Percentiles rank a stretch among this genome's conserved stretches.
phyloP scores from a whole-genome alignment of 2,113 vertebrate genomes.

The Piaya cayana region DNA sequence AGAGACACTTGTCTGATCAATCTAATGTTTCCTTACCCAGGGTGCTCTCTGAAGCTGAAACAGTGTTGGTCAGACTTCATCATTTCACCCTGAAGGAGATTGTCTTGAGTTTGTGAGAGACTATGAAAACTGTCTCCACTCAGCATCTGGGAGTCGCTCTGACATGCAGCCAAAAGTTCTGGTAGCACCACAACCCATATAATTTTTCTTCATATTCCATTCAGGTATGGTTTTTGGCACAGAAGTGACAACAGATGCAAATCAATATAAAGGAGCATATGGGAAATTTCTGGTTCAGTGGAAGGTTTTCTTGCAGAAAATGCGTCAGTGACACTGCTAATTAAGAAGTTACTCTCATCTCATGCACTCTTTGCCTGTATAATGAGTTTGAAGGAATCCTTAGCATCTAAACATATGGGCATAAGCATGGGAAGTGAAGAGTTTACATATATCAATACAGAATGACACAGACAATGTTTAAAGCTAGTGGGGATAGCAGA shows the following conservation, averaged over 20 bases:
- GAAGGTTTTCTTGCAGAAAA: conserved; percentile 23
- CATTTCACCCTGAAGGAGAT: not conserved
- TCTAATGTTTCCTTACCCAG: not conserved
- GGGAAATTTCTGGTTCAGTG: conserved; percentile 26
- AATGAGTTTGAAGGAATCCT: not conserved
- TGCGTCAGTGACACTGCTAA: conserved; percentile 35
- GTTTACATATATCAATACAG: not conserved
- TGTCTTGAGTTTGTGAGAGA: not conserved
- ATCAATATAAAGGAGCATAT: conserved; percentile 38
- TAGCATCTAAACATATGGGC: not conserved
- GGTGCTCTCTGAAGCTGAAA: not conserved
- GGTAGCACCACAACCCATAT: not conserved
- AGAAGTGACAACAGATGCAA: conserved; percentile 45
- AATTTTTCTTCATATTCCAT: not conserved
- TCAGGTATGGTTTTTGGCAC: conserved; percentile 48
- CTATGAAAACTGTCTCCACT: not conserved
- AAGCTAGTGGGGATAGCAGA: not conserved
- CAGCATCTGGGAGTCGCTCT: not conserved
- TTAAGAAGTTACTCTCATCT: conserved; percentile 22
- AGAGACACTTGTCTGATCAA: not conserved
- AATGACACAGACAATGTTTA: not conserved
- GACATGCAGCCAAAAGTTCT: not conserved
- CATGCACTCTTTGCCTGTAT: not conserved
- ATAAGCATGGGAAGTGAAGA: not conserved
- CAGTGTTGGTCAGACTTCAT: not conserved